Conservation (phyloP, 2,797 vertebrate genomes). For the Tauraco hartlaubi region DNA sequence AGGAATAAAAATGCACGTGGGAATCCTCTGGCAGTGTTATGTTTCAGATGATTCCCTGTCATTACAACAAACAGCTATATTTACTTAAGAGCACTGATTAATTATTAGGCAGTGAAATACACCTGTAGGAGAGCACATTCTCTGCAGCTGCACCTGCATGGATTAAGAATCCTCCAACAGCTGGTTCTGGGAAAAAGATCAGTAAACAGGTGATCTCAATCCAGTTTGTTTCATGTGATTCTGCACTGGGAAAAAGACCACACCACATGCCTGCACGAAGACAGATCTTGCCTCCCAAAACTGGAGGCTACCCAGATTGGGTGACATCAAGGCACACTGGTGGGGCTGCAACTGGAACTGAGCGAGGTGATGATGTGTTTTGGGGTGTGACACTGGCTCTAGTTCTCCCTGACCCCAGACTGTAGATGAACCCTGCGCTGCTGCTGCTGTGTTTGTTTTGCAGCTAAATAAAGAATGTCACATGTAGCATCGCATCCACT, state of each 20-base stretch:
- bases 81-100: background rate
- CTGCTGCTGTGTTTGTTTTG: background rate
- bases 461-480: background rate
- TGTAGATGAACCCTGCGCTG: background rate
- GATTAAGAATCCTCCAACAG: background rate
- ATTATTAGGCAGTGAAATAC: background rate
- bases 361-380: background rate
- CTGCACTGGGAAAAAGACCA: background rate
- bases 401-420: no score
- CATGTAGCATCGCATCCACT: background rate
- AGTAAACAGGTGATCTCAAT: background rate
- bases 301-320: background rate
- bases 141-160: background rate
- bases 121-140: background rate
- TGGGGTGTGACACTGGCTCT: background rate
- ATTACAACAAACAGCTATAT: background rate
- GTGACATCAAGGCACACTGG: background rate
- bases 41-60: background rate
- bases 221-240: background rate
- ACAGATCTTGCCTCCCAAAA: background rate
- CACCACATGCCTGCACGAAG: background rate
- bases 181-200: background rate
- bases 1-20: background rate
- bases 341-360: background rate
- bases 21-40: background rate